Evolutionary conservation across 2,888 invertebrate genomes (phyloP).

Genomic region (Anarsia innoxiella): DNA sequence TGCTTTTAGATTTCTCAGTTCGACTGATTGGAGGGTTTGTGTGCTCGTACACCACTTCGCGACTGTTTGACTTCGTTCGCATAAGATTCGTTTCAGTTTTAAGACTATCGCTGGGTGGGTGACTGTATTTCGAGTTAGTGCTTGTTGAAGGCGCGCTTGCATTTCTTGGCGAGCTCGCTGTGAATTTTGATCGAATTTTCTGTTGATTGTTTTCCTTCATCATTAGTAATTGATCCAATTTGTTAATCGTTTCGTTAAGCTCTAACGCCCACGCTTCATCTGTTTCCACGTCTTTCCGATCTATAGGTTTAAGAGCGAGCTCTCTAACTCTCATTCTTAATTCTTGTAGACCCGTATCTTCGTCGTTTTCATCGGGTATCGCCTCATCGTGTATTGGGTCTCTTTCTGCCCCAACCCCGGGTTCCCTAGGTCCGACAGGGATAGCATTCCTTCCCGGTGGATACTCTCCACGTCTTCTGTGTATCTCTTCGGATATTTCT

Average conservation of each 20-base stretch:
- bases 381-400: constrained; percentile 62
- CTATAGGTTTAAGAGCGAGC: constrained; percentile 82
- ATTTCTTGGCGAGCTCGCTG: constrained; percentile 49
- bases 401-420: constrained; percentile 85
- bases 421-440: constrained; percentile 76
- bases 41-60: constrained; percentile 53
- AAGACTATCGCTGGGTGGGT: constrained; percentile 50
- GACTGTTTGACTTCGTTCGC: constrained; percentile 52
- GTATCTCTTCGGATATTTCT: constrained; percentile 94
- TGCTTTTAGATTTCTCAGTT: constrained; percentile 61
- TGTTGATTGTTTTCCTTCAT: constrained; percentile 78
- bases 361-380: constrained; percentile 49
- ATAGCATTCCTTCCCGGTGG: constrained; percentile 59
- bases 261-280: constrained; percentile 85
- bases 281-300: constrained; percentile 81
- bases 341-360: constrained; percentile 78
- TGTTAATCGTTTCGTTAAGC: constrained; percentile 84
- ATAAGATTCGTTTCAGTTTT: constrained; percentile 42
- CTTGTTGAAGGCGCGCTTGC: constrained; percentile 60
- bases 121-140: constrained; percentile 38
- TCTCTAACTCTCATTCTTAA: constrained; percentile 81
- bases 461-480: constrained; percentile 78
- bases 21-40: constrained; percentile 47
- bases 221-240: constrained; percentile 82
- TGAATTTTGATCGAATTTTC: constrained; percentile 61